Conservation (phyloP, 2,888 invertebrate genomes). For the Chymomyza procnemis region DNA sequence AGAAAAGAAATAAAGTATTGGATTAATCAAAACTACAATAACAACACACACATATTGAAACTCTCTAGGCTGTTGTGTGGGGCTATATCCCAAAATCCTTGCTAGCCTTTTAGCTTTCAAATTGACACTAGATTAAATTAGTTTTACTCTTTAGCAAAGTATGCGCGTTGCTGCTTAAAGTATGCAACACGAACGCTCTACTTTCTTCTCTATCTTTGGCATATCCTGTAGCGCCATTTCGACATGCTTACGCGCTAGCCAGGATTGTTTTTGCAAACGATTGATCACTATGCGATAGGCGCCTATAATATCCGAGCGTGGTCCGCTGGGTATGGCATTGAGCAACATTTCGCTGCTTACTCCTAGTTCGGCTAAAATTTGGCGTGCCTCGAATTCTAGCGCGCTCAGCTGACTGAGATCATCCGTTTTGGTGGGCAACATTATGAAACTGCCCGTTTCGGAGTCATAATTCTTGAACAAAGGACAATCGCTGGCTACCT, state of each 20-base stretch:
- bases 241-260: constrained; percentile 77
- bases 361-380: constrained; percentile 81
- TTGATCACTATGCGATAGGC: constrained; percentile 86
- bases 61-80: constrained; percentile 30
- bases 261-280: constrained; percentile 79
- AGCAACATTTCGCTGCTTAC: constrained; percentile 82
- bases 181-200: constrained; percentile 74
- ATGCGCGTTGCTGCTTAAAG: constrained; percentile 48
- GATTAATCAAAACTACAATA: not conserved
- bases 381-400: constrained; percentile 80
- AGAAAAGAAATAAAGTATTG: no score
- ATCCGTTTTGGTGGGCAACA: constrained; percentile 78
- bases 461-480: constrained; percentile 78
- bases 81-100: constrained; percentile 9
- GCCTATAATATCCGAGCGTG: constrained; percentile 84
- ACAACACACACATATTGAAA: constrained; percentile 35
- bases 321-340: constrained; percentile 81
- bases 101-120: constrained; percentile 1
- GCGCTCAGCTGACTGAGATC: constrained; percentile 76
- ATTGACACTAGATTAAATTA: constrained; percentile 37
- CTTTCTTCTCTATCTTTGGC: constrained; percentile 74
- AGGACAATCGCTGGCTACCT: constrained; percentile 70
- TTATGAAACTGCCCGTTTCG: constrained; percentile 78
- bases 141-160: constrained; percentile 26
- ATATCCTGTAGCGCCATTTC: constrained; percentile 76